Base-by-base conservation (phyloP, 2,888 invertebrate species). In the Chymomyza amoena region DNA sequence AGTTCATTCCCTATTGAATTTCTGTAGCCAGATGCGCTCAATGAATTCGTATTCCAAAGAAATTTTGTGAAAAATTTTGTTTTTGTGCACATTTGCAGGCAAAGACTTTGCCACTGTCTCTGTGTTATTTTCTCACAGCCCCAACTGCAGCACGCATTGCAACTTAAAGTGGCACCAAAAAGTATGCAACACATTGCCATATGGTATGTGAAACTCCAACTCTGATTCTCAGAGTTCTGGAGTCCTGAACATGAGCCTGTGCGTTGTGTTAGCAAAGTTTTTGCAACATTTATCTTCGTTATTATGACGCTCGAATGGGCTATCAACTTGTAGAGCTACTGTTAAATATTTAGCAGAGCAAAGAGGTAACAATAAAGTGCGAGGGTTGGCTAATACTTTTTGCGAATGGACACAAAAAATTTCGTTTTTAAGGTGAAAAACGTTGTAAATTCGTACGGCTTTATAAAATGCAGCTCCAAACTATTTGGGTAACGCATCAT, bases 281-380 rank as follows among this genome's bases (percentile, higher is more conserved):
- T 85, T 82, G 72, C 70, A 79, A 79, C 84, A 85, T 85, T 85
- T 85, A 85, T 85, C 84, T 88, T 85, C 88, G 87, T 85, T 88
- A 84, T 87, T 87, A 84, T 88, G 85, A 88, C 85, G 84, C 84
- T 87, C 88, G 77, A 84, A 84, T 87, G 84, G 87, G 88, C 84
- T 88, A 88, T 84, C 84, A 84, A 86, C 88, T 79, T 68, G 72
- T 77, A 85, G 73, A 85, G 79, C 79, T 73, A 73, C 84, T 80
- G 81, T 87, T 83, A 83, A 87, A 87, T 87, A 83, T 83, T 83
- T 83, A 88, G 25, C 20, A 57, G 68, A 70, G 70, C 80, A 56
- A 61, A 62, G 71, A 75, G 69, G 73, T 77, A 74, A 80, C 70
- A 70, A 56, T 45, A 70, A 75, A 61, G 56, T 25, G 4, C 25